These are phyloP conservation scores for Lanistes nyassanus DNA, from an alignment of 1,140 invertebrate species.

Conservation along the genomic window DNA sequence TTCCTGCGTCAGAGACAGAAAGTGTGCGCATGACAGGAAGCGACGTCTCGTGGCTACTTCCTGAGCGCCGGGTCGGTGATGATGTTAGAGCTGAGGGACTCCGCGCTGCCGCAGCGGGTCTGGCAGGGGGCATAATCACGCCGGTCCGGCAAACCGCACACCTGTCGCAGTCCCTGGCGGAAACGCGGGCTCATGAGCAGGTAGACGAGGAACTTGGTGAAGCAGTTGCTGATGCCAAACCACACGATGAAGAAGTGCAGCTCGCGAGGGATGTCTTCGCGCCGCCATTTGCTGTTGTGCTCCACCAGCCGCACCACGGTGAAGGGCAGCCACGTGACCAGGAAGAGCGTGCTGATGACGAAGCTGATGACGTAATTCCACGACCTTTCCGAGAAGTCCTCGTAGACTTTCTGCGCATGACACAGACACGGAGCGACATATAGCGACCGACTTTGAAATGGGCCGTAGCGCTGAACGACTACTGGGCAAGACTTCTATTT, in stretches of 20 bases:
- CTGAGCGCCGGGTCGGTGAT: neutral
- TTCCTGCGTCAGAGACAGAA: too few species aligned
- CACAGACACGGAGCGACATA: neutral
- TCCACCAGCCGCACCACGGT: slow-evolving; percentile 77
- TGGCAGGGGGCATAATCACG: slow-evolving; percentile 1
- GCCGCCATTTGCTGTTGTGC: slow-evolving; percentile 27
- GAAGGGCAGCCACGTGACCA: slow-evolving; percentile 93
- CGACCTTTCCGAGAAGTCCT: slow-evolving; percentile 90
- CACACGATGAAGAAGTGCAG: slow-evolving; percentile 92
- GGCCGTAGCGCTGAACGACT: too few species aligned
- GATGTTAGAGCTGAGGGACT: slow-evolving; percentile 4
- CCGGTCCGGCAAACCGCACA: slow-evolving; percentile 1
- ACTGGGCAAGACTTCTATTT: neutral
- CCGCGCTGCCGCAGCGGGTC: neutral
- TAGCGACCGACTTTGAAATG: too few species aligned
- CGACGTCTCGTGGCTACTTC: neutral
- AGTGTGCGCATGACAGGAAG: too few species aligned
- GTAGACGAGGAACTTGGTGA: slow-evolving; percentile 93
- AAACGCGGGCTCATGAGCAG: slow-evolving; percentile 89
- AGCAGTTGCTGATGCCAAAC: slow-evolving; percentile 92
- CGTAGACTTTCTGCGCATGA: slow-evolving; percentile 79
- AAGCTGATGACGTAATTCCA: slow-evolving; percentile 86
- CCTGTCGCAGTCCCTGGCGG: slow-evolving; percentile 77
- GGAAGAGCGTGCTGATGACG: slow-evolving; percentile 87
- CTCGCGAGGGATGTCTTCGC: slow-evolving; percentile 77